Conservation (phyloP, 2,888 invertebrate species). For the Macrosoma leucophasiata region DNA sequence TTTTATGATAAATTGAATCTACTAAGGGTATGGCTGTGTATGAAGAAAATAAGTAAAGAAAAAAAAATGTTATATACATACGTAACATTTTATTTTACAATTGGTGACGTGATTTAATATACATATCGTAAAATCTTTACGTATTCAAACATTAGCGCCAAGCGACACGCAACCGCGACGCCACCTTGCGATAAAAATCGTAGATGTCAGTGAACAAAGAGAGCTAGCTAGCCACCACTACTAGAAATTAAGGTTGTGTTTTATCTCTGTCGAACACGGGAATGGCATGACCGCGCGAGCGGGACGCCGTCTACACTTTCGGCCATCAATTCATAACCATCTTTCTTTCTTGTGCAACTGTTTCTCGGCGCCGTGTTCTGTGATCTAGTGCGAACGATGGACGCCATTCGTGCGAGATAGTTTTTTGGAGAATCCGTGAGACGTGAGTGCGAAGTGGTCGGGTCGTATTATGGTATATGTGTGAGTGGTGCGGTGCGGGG, state of each 20-base stretch:
- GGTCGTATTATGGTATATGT: slow-evolving; percentile 35
- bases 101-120: neutral
- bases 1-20: too few relatives aligned
- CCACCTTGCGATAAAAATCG: slow-evolving; percentile 46
- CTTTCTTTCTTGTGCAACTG: slow-evolving; percentile 75
- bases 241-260: slow-evolving; percentile 69
- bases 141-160: slow-evolving; percentile 30
- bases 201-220: slow-evolving; percentile 63
- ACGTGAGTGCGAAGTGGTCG: slow-evolving; percentile 37
- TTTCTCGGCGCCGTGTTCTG: slow-evolving; percentile 72
- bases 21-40: too few relatives aligned
- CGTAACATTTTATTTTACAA: neutral
- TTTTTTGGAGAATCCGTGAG: slow-evolving; percentile 54
- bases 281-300: slow-evolving; percentile 36
- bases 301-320: slow-evolving; percentile 58
- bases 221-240: slow-evolving; percentile 62
- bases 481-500: slow-evolving; percentile 32
- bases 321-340: slow-evolving; percentile 68
- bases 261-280: slow-evolving; percentile 52
- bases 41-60: too few relatives aligned
- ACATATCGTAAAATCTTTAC: neutral
- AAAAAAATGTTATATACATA: neutral
- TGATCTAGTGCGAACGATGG: slow-evolving; percentile 70
- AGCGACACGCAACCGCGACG: slow-evolving; percentile 28
- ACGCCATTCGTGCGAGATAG: slow-evolving; percentile 73